Evolutionary conservation across 1,140 invertebrate genomes (phyloP).

Genomic region (Melitaea cinxia): DNA sequence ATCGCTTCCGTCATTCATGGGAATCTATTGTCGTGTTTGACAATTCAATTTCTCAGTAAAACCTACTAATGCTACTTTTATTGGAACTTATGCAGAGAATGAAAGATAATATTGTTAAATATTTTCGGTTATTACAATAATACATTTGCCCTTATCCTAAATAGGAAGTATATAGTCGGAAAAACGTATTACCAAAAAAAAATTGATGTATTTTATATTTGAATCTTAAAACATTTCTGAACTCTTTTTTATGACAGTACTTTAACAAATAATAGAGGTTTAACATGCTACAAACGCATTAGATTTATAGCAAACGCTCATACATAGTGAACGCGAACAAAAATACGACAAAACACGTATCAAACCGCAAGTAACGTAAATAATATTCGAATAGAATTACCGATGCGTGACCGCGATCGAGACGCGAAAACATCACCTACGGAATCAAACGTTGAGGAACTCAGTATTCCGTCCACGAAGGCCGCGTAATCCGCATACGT

Average conservation of each 20-base stretch:
- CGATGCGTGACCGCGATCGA: neutral
- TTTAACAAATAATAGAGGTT: no score
- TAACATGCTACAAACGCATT: no score
- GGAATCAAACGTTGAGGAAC: neutral
- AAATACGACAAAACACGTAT: neutral
- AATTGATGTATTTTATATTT: no score
- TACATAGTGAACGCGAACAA: no score
- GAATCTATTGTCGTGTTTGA: slow-evolving; percentile 47
- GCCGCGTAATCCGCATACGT: slow-evolving; percentile 1
- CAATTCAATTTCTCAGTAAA: slow-evolving; percentile 64
- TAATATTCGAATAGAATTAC: neutral
- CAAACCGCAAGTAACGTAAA: neutral
- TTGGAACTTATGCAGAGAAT: neutral
- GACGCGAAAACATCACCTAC: neutral
- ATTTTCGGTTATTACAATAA: slow-evolving; percentile 5
- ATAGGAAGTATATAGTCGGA: neutral
- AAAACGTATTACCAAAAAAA: neutral
- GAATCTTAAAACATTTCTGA: no score
- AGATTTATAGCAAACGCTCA: no score
- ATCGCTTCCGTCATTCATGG: slow-evolving; percentile 55
- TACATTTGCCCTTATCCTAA: neutral
- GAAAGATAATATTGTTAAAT: neutral
- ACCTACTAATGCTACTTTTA: slow-evolving; percentile 5
- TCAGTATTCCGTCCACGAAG: neutral
- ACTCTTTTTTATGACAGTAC: no score